Evolutionary conservation across 2,797 vertebrate species (phyloP), one percentile per base, ranked within the genome.

Genomic region (Nannoperca obscura): DNA sequence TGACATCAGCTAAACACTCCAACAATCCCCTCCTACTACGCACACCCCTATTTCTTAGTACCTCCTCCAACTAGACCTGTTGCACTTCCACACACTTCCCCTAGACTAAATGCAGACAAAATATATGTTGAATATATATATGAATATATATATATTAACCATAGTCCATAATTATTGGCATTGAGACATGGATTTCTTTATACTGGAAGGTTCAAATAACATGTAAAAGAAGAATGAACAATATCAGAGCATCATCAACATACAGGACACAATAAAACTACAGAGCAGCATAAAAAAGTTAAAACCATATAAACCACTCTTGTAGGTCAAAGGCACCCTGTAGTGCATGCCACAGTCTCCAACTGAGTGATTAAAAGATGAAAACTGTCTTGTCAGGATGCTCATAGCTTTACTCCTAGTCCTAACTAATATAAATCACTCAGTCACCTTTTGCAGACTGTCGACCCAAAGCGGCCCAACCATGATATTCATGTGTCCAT

Each of bases 301-400:
- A n/a, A n/a, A n/a, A n/a, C n/a, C n/a, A n/a, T n/a, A n/a, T n/a
- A n/a, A 5, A 32, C 30, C 40, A 42, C 30, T 47, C 27, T 63
- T 15, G n/a, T 59, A 59, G 20, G 11, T 58, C 59, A 62, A 42
- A 62, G 19, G 36, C 2, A 42, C 24, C 55, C 40, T 42, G 17
- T 15, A 44, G 42, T 6, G 42, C 42, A 44, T 60, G 14, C n/a
- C 38, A 55, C 13, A 27, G 55, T 47, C 17, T 55, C 22, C 50
- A 55, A 44, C 10, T 15, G 20, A 61, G 6, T 7, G 17, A 57
- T 46, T 65, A 55, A 73, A 73, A 49, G 22, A 58, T 44, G 12
- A n/a, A 62, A 69, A 71, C 8, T 36, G 19, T 42, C 22, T 49
- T n/a, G 32, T 49, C 20, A 44, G 54, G 17, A 47, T 22, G 14